A percentile compares a stretch with the other conserved stretches of the same genome.
Evolutionary conservation across 2,113 vertebrate species (phyloP).

Genomic region (Rhea pennata): DNA sequence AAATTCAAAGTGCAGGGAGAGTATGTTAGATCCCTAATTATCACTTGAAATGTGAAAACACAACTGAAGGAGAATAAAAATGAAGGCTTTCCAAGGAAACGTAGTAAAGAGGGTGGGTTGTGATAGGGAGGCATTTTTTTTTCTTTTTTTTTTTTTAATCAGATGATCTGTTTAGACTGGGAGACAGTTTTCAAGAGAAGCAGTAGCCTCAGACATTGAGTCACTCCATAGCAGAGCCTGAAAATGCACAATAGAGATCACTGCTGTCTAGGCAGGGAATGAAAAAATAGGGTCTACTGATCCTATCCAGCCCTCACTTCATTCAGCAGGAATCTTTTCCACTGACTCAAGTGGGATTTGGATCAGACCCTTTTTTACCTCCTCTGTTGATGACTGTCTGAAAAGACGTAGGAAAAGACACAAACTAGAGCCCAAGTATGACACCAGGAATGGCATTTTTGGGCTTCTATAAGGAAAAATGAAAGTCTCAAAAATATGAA

Average conservation of each 20-base stretch:
- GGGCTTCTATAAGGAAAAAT: slow-evolving; percentile 25
- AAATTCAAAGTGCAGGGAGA: background rate
- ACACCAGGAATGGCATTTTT: slow-evolving; percentile 14
- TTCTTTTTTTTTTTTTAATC: slow-evolving; percentile 1
- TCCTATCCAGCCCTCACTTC: slow-evolving; percentile 40
- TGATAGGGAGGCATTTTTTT: background rate
- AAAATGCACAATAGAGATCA: background rate
- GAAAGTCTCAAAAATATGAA: background rate
- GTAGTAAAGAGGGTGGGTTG: background rate
- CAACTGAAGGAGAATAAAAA: background rate
- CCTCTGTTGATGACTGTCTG: slow-evolving; percentile 23
- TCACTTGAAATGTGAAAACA: background rate
- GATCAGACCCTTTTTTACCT: slow-evolving; percentile 29
- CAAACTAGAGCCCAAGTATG: slow-evolving; percentile 13
- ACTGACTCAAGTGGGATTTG: slow-evolving; percentile 14
- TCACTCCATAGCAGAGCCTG: slow-evolving; percentile 30
- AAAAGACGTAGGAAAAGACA: slow-evolving; percentile 7
- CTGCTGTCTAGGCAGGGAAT: slow-evolving; percentile 27
- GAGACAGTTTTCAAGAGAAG: background rate
- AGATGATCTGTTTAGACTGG: background rate
- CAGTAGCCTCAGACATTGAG: slow-evolving; percentile 5
- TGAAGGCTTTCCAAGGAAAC: background rate
- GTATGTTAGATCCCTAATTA: background rate
- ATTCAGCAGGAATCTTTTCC: slow-evolving; percentile 53
- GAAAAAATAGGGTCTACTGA: slow-evolving; percentile 12